Base-by-base conservation (phyloP, 2,888 invertebrate genomes). In the Eristalinus aeneus region DNA sequence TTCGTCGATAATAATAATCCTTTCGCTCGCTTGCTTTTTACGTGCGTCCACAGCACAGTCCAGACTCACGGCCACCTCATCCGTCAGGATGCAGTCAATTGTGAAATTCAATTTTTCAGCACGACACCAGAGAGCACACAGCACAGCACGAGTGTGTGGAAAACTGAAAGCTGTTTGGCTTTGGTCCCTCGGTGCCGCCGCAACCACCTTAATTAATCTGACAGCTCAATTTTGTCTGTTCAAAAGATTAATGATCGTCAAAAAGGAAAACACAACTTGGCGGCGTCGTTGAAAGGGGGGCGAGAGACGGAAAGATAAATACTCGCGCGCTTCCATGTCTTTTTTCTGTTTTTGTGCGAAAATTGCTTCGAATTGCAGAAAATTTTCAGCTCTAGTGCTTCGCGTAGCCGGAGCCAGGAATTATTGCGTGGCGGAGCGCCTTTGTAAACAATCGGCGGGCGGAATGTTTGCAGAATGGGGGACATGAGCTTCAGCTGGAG, bases 81-180 rank as follows among this genome's bases (percentile, higher is more conserved):
- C 46, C 46, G 46, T 46, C 46, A 75, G 46, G 75, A 75, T 46
- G 36, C 80, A 80, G 68, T 75, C 80, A 69, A 80, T 75, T 80
- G 80, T 64, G 69, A 80, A 80, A 80, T 80, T 80, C 75, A 67
- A 80, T 79, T 79, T 79, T 79, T 60, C 79, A 79, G 67, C 54
- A 68, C 73, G 65, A 58, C 64, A 36, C 69, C 9, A 12, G 46
- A 34, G 32, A 20, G 16, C 39, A 12, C 39, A 39, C 39, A 39
- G 27, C 27, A 3, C 16, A 34, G 8, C 10, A 4, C 34, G n/a
- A 4, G 46, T 6, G 46, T 46, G 46, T 46, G 46, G 4, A 46
- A 46, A 46, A 16, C n/a, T n/a, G 46, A 46, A 46, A 16, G 6
- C n/a, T 1, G 1, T 6, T 4, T 39, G 3, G n/a, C 0, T 39